Evolutionary conservation across 1,140 invertebrate species (phyloP), one percentile per base, ranked within the genome.

Genomic region (Apolygus lucorum): DNA sequence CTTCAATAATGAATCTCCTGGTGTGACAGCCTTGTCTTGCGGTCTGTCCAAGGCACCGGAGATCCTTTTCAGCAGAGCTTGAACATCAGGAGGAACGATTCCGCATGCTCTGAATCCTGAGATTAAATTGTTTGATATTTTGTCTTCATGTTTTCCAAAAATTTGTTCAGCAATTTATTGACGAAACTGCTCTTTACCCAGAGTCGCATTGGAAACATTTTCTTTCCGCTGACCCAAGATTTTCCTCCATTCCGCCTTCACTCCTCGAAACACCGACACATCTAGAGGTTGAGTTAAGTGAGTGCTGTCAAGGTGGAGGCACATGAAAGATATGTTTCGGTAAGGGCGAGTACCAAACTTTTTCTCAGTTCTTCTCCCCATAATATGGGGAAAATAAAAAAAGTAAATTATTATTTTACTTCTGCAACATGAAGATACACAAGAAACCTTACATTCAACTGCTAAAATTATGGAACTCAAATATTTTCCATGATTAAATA

Each of bases 221-320:
- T 68, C 27, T 75, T 74, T 78, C 78, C 70, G 76, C 65, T 71
- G 63, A 21, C 63, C 68, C 52, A 81, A 70, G 62, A 81, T 75
- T 65, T 74, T 70, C 67, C 76, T 71, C 80, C 79, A 81, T 22
- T 68, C 71, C 13, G 65, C 74, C 68, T 80, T 80, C 68, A 81
- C 63, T 14, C 78, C 75, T 4, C 70, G 27, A 73, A 78, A 79
- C 34, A 78, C 75, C n/a, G 75, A 76, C 21, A 80, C 76, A 73
- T 82, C 78, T n/a, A 82, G 69, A 2, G 80, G 78, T 68, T 82
- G 79, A 24, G 75, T 74, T 8, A 80, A 42, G 68, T 82, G 79
- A n/a, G n/a, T n/a, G n/a, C n/a, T n/a, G n/a, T n/a, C n/a, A n/a
- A n/a, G n/a, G n/a, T n/a, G n/a, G n/a, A n/a, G n/a, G 0, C 76